These are phyloP conservation scores for Candoia aspera DNA, from an alignment of 2,113 vertebrate genomes.

Conservation along the genomic window DNA sequence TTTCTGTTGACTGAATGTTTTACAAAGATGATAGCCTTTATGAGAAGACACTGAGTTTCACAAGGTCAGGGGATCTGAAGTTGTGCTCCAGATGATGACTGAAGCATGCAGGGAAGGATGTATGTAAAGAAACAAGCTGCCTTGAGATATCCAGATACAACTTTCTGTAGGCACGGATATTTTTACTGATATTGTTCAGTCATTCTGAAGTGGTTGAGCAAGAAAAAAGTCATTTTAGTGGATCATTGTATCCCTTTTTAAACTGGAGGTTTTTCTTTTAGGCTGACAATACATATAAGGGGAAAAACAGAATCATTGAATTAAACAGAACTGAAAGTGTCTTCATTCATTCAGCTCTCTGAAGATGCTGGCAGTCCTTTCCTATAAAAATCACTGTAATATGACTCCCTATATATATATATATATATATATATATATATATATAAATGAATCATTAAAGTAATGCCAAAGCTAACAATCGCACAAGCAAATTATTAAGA, in stretches of 20 bases:
- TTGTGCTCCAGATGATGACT: not conserved
- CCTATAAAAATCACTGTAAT: not conserved
- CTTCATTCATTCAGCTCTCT: not conserved
- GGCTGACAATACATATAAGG: not conserved
- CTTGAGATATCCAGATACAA: not conserved
- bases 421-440: not conserved
- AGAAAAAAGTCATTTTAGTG: not conserved
- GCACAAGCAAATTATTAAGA: slow-evolving; percentile 1
- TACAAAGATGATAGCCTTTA: too few relatives aligned
- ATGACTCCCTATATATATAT: not conserved
- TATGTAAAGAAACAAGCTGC: not conserved
- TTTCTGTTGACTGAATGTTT: too few relatives aligned
- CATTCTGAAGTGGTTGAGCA: not conserved
- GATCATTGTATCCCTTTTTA: too few relatives aligned
- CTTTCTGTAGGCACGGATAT: not conserved
- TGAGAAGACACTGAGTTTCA: not conserved
- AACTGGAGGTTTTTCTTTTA: not conserved
- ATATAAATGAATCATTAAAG: not conserved
- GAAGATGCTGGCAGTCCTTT: not conserved
- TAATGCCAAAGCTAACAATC: not conserved
- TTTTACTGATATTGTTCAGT: not conserved
- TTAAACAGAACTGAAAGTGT: not conserved
- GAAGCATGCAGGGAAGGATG: not conserved
- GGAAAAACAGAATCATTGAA: not conserved
- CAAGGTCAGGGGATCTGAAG: not conserved